Base-by-base conservation (phyloP, 2,888 invertebrate species). In the Temnothorax ravouxi region DNA sequence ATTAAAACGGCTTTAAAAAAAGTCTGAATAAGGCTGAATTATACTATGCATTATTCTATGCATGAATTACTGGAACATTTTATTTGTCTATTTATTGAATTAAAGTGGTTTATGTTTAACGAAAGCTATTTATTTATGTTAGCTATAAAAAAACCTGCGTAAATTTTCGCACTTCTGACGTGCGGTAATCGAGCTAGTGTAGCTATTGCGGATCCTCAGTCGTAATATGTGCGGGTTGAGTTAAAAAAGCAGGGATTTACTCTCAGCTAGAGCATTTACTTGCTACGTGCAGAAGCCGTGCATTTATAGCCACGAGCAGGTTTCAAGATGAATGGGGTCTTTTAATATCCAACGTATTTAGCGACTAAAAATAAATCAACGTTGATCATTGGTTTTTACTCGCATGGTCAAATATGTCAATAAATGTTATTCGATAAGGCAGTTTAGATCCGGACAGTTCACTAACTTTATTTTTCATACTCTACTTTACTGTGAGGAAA, bases 301-400 rank as follows among this genome's bases (percentile, higher is more conserved):
- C 44, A 47, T 79, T 67, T 79, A 80, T 80, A 80, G n/a, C 11
- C 13, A 59, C 13, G 38, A 67, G 44, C 41, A 67, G 21, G 9
- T 47, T 59, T 61, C 25, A 18, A n/a, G 47, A 69, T 44, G 69
- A 61, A 69, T 59, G 44, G 34, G 47, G 25, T 69, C 71, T 80
- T 71, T 80, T 71, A 71, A 80, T 80, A 80, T n/a, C 59, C 13
- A 13, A 0, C 47, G 21, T 71, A 67, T 59, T 79, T 59, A 25
- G 15, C n/a, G 21, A 13, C 59, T 71, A 80, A 71, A 59, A 80
- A 80, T 71, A 71, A 71, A 38, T 61, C 59, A 6, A 11, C 15
- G 69, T 47, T 38, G 47, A 47, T 66, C 56, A 18, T 34, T 21
- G 25, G 54, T 67, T 77, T 80, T 61, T 79, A 59, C 61, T 50